phyloP scores from a whole-genome alignment of 2,888 invertebrate genomes.

The Agonopterix subpropinquella region DNA sequence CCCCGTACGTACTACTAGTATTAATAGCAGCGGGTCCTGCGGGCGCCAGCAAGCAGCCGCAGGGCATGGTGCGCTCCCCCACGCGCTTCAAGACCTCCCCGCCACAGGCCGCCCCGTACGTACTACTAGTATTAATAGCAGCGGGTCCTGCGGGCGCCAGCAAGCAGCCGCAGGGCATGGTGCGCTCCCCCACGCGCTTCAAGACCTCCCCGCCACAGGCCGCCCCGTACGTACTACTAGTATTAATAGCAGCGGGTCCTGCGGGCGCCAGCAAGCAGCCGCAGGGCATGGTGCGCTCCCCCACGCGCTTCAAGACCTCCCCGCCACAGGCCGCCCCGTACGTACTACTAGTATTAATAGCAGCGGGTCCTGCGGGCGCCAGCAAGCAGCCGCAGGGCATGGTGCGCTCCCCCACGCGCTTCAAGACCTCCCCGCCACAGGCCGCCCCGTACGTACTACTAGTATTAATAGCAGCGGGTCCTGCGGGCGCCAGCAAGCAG shows the following conservation, averaged over 20 bases:
- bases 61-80: conserved; percentile 60
- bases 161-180: conserved; percentile 40
- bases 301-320: conserved; percentile 51
- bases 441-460: conserved; percentile 56
- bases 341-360: conserved; percentile 27
- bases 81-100: conserved; percentile 55
- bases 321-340: conserved; percentile 66
- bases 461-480: no score
- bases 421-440: conserved; percentile 60
- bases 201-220: conserved; percentile 63
- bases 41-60: conserved; percentile 26
- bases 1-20: conserved; percentile 47
- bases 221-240: conserved; percentile 49
- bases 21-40: no score
- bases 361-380: conserved; percentile 15
- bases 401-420: conserved; percentile 57
- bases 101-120: conserved; percentile 66
- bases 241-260: no score
- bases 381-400: conserved; percentile 38
- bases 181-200: conserved; percentile 56
- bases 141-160: conserved; percentile 18
- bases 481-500: conserved; percentile 21
- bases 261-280: conserved; percentile 25
- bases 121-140: conserved; percentile 10
- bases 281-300: conserved; percentile 58